Evolutionary conservation across 2,797 vertebrate genomes (phyloP).

Genomic region (Gobio occitaniae): DNA sequence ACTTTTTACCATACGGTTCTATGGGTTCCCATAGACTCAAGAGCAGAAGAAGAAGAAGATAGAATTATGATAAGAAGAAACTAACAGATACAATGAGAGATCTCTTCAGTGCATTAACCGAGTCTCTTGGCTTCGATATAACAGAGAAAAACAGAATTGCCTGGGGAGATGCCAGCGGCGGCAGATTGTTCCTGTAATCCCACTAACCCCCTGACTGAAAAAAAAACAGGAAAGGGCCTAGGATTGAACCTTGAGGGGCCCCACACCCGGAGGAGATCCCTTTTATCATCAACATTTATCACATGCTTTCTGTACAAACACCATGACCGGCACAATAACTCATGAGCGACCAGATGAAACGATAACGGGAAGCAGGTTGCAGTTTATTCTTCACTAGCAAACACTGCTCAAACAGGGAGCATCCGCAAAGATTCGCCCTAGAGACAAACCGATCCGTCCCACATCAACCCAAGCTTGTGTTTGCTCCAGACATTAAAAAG

Average conservation of each 20-base stretch:
- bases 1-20: too few species aligned
- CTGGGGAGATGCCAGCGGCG: conserved; percentile 21
- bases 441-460: conserved; percentile 11
- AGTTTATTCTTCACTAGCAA: conserved; percentile 23
- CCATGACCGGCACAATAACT: conserved; percentile 21
- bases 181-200: conserved; percentile 32
- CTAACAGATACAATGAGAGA: neutral
- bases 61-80: too few species aligned
- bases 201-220: conserved; percentile 7
- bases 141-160: conserved; percentile 25
- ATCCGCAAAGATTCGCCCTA: neutral
- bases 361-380: conserved; percentile 20
- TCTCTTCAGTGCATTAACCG: conserved; percentile 1
- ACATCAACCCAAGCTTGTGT: neutral
- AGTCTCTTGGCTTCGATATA: conserved; percentile 9
- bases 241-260: conserved; percentile 26
- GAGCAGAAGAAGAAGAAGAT: too few species aligned
- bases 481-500: neutral
- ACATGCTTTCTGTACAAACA: conserved; percentile 39
- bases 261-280: conserved; percentile 8
- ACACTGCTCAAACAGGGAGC: conserved; percentile 32
- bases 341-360: conserved; percentile 33
- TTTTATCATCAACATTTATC: conserved; percentile 31
- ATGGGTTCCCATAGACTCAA: too few species aligned
- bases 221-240: conserved; percentile 2